These are phyloP conservation scores for Phenacoccus solenopsis DNA, from an alignment of 1,140 invertebrate species.

Conservation along the genomic window DNA sequence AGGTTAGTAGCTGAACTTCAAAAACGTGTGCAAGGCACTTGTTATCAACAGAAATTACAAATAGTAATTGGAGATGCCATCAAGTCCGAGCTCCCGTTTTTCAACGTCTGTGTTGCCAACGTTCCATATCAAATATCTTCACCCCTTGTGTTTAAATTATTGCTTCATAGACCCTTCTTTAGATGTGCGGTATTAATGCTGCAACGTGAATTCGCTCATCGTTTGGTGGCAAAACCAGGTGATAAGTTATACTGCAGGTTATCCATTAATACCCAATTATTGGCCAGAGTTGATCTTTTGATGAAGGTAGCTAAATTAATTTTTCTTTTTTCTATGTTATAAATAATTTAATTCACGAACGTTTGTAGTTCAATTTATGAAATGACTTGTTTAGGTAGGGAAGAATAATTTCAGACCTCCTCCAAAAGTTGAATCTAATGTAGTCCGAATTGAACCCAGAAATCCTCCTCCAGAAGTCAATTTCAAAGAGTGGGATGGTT, in stretches of 20 bases:
- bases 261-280: slow-evolving; percentile 90
- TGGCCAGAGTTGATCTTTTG: slow-evolving; percentile 88
- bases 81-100: slow-evolving; percentile 90
- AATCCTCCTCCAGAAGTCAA: slow-evolving; percentile 94
- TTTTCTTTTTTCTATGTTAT: not conserved
- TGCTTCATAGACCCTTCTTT: slow-evolving; percentile 76
- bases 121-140: slow-evolving; percentile 99
- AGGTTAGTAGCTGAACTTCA: slow-evolving; percentile 93
- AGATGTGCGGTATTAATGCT: slow-evolving; percentile 98
- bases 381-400: slow-evolving; percentile 70
- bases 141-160: slow-evolving; percentile 90
- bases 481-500: slow-evolving; percentile 95
- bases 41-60: slow-evolving; percentile 76
- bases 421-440: slow-evolving; percentile 96
- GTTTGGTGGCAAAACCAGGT: slow-evolving; percentile 91
- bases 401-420: slow-evolving; percentile 98
- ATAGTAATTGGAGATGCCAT: slow-evolving; percentile 90
- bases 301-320: slow-evolving; percentile 66
- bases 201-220: slow-evolving; percentile 95
- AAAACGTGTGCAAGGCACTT: slow-evolving; percentile 87
- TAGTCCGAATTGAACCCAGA: slow-evolving; percentile 92
- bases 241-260: slow-evolving; percentile 95
- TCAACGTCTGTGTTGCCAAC: slow-evolving; percentile 99
- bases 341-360: not conserved
- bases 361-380: slow-evolving; percentile 22